Conservation (phyloP, 2,797 vertebrate genomes). For the Clarias pachynema region DNA sequence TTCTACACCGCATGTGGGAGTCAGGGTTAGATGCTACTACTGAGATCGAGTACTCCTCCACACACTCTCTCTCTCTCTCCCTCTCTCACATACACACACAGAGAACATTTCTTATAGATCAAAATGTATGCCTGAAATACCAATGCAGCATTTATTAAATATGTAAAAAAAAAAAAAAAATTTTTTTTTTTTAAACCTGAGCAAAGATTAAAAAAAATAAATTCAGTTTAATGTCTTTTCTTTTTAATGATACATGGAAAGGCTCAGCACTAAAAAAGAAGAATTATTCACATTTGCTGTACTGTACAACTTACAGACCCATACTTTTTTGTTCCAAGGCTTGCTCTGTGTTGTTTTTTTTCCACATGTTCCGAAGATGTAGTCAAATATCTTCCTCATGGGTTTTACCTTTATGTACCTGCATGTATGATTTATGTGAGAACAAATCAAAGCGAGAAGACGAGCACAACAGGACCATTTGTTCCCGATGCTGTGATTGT, state of each 20-base stretch:
- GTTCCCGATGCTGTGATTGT: neutral
- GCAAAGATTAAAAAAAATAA: neutral
- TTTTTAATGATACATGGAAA: conserved; percentile 3
- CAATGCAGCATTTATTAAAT: neutral
- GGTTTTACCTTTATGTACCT: neutral
- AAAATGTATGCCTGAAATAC: neutral
- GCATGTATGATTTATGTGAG: conserved; percentile 24
- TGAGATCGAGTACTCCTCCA: neutral
- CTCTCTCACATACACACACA: neutral
- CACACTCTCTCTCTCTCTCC: neutral
- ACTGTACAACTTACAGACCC: neutral
- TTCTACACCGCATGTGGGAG: conserved; percentile 37
- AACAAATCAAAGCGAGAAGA: neutral
- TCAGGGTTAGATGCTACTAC: conserved; percentile 22
- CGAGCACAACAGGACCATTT: neutral
- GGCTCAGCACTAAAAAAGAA: neutral
- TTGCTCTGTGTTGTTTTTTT: neutral
- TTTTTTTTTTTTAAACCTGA: neutral
- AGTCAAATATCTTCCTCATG: neutral
- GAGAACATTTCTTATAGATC: neutral
- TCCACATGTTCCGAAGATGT: neutral
- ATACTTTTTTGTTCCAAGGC: neutral
- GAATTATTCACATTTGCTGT: neutral
- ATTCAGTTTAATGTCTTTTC: neutral
- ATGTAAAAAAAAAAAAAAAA: neutral